Evolutionary conservation across 2,888 invertebrate genomes (phyloP).

Genomic region (Drosophila yooni): DNA sequence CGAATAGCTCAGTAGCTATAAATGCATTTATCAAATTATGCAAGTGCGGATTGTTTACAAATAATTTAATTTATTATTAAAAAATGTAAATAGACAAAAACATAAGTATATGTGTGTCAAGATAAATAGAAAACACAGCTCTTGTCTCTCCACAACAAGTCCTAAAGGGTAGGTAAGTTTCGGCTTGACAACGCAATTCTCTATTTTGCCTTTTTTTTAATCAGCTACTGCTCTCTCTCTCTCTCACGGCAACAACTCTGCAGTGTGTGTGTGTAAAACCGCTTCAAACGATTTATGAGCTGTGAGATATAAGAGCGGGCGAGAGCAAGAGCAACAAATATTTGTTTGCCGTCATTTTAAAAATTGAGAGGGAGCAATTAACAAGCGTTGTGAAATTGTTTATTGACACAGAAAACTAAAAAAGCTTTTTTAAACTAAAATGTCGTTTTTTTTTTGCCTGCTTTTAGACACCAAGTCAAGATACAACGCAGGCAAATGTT

Average conservation of each 20-base stretch:
- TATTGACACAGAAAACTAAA: constrained; percentile 27
- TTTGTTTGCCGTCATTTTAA: constrained; percentile 35
- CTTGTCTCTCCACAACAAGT: neutral
- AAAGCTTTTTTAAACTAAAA: constrained; percentile 32
- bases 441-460: neutral
- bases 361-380: constrained; percentile 45
- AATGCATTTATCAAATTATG: too few species aligned
- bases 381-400: constrained; percentile 63
- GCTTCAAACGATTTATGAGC: neutral
- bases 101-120: neutral
- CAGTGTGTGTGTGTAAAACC: neutral
- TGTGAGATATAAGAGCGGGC: neutral
- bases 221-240: constrained; percentile 2
- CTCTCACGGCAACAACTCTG: neutral
- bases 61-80: neutral
- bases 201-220: neutral
- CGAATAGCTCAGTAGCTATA: neutral
- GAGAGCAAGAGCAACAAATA: constrained; percentile 5
- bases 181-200: neutral
- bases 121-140: neutral
- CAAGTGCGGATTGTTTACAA: too few species aligned
- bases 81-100: neutral
- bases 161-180: constrained; percentile 10
- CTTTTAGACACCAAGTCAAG: constrained; percentile 5
- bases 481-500: neutral